Conservation (phyloP, 2,797 vertebrate species). For the Myotis myotis region DNA sequence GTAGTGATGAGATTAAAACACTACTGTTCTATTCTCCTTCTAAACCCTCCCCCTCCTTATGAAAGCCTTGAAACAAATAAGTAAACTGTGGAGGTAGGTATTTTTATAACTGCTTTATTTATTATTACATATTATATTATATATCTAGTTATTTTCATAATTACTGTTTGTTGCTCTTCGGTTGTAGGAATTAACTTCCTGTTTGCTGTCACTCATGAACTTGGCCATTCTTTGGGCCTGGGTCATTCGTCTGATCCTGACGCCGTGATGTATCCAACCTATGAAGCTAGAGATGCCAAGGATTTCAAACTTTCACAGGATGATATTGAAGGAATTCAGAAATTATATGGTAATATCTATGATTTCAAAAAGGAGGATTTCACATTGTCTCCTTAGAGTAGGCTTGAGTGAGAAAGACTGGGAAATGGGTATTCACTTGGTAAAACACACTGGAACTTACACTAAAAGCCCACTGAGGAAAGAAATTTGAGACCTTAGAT, state of each 20-base stretch:
- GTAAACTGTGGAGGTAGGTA: neutral
- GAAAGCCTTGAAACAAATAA: neutral
- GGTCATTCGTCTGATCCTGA: constrained; percentile 76
- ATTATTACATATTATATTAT: neutral
- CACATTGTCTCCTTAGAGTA: neutral
- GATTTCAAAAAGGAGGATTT: neutral
- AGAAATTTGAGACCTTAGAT: neutral
- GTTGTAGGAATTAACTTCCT: constrained; percentile 83
- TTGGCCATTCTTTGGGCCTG: constrained; percentile 88
- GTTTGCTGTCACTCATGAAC: constrained; percentile 84
- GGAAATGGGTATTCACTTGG: neutral
- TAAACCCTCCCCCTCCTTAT: neutral
- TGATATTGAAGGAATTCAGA: constrained; percentile 82
- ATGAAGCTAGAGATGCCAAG: constrained; percentile 58
- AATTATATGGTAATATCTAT: constrained; percentile 82
- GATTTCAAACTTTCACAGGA: constrained; percentile 78
- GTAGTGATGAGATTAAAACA: neutral
- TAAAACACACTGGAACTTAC: neutral
- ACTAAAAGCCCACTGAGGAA: neutral
- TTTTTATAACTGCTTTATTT: neutral
- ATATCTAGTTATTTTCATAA: neutral
- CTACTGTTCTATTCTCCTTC: neutral
- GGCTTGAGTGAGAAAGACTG: neutral
- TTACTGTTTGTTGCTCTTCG: neutral
- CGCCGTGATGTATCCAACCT: constrained; percentile 85